Evolutionary conservation across 2,797 vertebrate genomes (phyloP), one percentile per base, ranked within the genome.

Genomic region (Amblyraja radiata): DNA sequence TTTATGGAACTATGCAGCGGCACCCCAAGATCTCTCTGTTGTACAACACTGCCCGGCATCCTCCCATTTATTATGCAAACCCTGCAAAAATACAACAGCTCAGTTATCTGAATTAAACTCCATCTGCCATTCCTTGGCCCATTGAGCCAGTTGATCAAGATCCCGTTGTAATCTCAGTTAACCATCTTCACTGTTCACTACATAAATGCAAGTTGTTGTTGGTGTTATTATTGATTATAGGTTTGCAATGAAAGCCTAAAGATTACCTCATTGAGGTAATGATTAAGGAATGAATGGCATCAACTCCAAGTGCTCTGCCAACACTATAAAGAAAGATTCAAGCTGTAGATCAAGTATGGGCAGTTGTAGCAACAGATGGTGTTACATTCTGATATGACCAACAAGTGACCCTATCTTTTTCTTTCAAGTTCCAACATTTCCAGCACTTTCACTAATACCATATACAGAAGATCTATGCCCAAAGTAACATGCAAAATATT

Each of bases 401-500:
- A 84, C 23, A 83, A 61, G 79, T 7, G 39, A 84, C 28, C 25
- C 25, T 14, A 13, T 63, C 13, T 63, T 86, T 83, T 23, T 83
- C 10, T n/a, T 14, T 14, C 83, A 63, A 14, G 4, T n/a, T 25
- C 58, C n/a, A 63, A 63, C 3, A 63, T 14, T 63, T 61, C 2
- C 58, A 61, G 58, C 11, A 86, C 10, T 13, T 77, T 63, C 28
- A 68, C 16, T 18, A 58, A 58, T 84, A 61, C 14, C 54, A 61
- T 1, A 58, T 32, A 13, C 25, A 76, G 9, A 25, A 25, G 9
- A 77, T 77, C n/a, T 10, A 28, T 86, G 5, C 10, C 6, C 16
- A 78, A 32, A 36, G 11, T 88, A 0, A 36, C 65, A 65, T 88
- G 5, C 16, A 88, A 93, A 79, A 76, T 93, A 94, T 10, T 94